phyloP scores from a whole-genome alignment of 2,888 invertebrate species.

The Drosophila kuntzei region DNA sequence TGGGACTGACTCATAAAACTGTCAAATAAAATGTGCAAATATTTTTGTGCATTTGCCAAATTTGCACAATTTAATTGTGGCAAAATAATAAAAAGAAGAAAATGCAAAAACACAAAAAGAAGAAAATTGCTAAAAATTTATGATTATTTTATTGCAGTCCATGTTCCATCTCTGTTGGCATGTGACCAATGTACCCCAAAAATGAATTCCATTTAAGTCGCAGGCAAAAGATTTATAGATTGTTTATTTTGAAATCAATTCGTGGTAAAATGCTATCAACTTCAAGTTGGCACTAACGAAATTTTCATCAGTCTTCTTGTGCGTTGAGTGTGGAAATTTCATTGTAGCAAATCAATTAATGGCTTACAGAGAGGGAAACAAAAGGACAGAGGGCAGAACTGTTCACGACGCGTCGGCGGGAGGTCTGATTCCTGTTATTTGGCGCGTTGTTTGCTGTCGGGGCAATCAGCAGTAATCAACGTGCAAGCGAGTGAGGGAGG shows the following conservation, averaged over 20 bases:
- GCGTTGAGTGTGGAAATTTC: conserved; percentile 74
- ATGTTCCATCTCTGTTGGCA: conserved; percentile 57
- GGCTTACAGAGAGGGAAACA: conserved; percentile 29
- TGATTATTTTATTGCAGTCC: conserved; percentile 71
- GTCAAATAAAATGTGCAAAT: conserved; percentile 76
- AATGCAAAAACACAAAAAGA: conserved; percentile 16
- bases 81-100: conserved; percentile 39
- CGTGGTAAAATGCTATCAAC: conserved; percentile 33
- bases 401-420: conserved; percentile 20
- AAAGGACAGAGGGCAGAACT: neutral
- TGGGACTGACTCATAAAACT: conserved; percentile 64
- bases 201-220: conserved; percentile 43
- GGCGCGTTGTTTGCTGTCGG: conserved; percentile 70
- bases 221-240: conserved; percentile 56
- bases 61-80: conserved; percentile 77
- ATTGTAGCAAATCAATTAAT: conserved; percentile 80
- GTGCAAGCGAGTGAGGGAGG: conserved; percentile 36
- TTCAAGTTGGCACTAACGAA: conserved; percentile 51
- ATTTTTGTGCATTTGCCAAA: conserved; percentile 78
- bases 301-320: conserved; percentile 53
- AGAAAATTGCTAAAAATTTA: conserved; percentile 63
- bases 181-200: conserved; percentile 46
- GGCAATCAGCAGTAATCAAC: conserved; percentile 77
- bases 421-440: conserved; percentile 72
- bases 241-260: conserved; percentile 47